Percentiles rank a stretch among this genome's conserved stretches.
phyloP scores from a whole-genome alignment of 1,140 invertebrate species.

The Neomicropteryx cornuta region DNA sequence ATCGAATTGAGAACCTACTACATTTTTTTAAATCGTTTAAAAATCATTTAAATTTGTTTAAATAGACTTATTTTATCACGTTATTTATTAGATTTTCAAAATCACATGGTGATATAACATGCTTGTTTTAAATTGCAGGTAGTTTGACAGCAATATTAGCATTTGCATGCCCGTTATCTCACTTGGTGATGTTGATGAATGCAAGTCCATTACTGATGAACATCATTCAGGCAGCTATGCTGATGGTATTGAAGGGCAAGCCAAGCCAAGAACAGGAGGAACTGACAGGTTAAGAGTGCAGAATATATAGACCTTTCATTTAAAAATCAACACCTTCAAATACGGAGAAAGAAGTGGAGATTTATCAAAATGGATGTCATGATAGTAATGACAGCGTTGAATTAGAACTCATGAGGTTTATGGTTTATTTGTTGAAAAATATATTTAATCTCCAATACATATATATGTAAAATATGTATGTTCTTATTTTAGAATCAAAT shows the following conservation, averaged over 20 bases:
- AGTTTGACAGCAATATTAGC: conserved; percentile 53
- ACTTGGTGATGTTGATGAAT: conserved; percentile 38
- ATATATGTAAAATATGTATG: too few species aligned
- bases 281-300: conserved; percentile 30
- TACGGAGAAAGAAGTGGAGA: too few species aligned
- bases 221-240: conserved; percentile 31
- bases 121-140: conserved; percentile 24
- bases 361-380: too few species aligned
- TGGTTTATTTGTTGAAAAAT: neutral
- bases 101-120: conserved; percentile 2
- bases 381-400: too few species aligned
- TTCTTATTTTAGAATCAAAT: too few species aligned
- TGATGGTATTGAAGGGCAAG: conserved; percentile 33
- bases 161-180: conserved; percentile 49
- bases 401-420: neutral
- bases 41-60: conserved; percentile 3
- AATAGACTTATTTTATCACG: neutral
- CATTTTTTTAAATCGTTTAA: too few species aligned
- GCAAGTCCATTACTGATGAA: conserved; percentile 36
- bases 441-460: neutral
- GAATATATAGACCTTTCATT: too few species aligned
- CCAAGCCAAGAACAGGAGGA: conserved; percentile 33
- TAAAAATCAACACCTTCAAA: too few species aligned
- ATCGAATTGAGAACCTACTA: too few species aligned
- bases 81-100: neutral